A percentile compares a stretch with the other conserved stretches of the same genome.
Evolutionary conservation across 2,797 vertebrate species (phyloP).

Genomic region (Phrynocephalus guinanensis): DNA sequence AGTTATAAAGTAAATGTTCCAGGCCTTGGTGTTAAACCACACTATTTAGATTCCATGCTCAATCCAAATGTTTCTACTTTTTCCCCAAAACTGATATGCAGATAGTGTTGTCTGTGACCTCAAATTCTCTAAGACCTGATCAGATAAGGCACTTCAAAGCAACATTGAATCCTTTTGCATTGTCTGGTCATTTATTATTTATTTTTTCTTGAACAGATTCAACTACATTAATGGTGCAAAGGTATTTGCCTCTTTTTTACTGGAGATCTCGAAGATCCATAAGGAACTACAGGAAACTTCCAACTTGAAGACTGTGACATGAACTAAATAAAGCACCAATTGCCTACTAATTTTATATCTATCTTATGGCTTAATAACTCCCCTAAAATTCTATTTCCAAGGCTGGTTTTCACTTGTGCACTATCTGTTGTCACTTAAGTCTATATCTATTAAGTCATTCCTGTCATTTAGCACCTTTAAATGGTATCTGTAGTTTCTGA

Average conservation of each 20-base stretch:
- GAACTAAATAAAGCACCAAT: constrained; percentile 8
- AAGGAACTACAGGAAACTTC: background rate
- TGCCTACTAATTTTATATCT: background rate
- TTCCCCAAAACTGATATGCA: too few relatives aligned
- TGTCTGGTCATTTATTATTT: constrained; percentile 19
- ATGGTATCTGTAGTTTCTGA: background rate
- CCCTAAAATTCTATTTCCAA: background rate
- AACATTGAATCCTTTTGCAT: background rate
- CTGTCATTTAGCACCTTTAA: background rate
- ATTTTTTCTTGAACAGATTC: constrained; percentile 75
- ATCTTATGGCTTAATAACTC: constrained; percentile 15
- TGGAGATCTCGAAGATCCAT: constrained; percentile 76
- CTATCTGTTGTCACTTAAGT: background rate
- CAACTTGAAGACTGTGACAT: background rate
- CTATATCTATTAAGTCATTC: background rate
- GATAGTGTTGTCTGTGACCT: too few relatives aligned
- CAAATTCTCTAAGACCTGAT: background rate
- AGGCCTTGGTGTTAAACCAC: too few relatives aligned
- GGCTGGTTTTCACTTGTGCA: background rate
- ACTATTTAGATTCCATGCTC: too few relatives aligned
- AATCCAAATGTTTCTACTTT: too few relatives aligned
- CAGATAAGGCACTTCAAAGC: background rate
- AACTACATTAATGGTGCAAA: constrained; percentile 93
- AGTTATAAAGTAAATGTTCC: too few relatives aligned
- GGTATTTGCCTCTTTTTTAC: constrained; percentile 84